A percentile compares a stretch with the other conserved stretches of the same genome.
Conservation (phyloP, 37 sponge, comb jelly and placozoan genomes). For the Agelas oroides region DNA sequence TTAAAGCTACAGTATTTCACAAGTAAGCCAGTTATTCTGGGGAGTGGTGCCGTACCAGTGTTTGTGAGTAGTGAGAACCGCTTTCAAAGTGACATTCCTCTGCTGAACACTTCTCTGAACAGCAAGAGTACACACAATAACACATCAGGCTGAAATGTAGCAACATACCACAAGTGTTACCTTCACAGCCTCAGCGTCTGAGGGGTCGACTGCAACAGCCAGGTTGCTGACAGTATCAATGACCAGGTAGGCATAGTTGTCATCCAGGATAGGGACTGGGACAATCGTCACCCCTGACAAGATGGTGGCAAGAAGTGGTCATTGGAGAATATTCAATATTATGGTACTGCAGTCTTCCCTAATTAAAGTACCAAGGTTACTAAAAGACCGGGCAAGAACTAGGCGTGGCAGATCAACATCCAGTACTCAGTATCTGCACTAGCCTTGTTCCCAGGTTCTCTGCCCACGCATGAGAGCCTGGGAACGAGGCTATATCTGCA, state of each 20-base stretch:
- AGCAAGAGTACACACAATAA: too few species aligned
- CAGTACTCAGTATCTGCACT: too few species aligned
- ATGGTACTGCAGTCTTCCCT: too few species aligned
- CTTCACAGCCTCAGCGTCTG: slow-evolving; percentile 57
- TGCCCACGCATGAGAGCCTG: too few species aligned
- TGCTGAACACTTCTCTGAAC: slow-evolving; percentile 42
- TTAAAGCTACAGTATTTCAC: too few species aligned
- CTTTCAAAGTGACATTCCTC: slow-evolving; percentile 35
- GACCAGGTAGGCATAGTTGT: slow-evolving; percentile 78
- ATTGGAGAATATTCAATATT: background rate
- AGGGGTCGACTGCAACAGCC: slow-evolving; percentile 71
- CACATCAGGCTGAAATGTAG: too few species aligned
- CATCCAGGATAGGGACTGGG: slow-evolving; percentile 58
- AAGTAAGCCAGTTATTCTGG: background rate
- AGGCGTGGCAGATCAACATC: too few species aligned
- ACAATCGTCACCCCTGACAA: slow-evolving; percentile 49
- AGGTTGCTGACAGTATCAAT: slow-evolving; percentile 56
- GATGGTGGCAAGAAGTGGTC: background rate
- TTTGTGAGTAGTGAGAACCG: slow-evolving; percentile 72
- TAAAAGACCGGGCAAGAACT: too few species aligned
- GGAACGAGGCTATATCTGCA: too few species aligned
- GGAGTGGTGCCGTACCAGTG: slow-evolving; percentile 62
- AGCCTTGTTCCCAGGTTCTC: too few species aligned
- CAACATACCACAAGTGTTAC: slow-evolving; percentile 26
- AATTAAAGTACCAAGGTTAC: background rate